phyloP scores from a whole-genome alignment of 2,888 invertebrate species.

The Netelia virgata region DNA sequence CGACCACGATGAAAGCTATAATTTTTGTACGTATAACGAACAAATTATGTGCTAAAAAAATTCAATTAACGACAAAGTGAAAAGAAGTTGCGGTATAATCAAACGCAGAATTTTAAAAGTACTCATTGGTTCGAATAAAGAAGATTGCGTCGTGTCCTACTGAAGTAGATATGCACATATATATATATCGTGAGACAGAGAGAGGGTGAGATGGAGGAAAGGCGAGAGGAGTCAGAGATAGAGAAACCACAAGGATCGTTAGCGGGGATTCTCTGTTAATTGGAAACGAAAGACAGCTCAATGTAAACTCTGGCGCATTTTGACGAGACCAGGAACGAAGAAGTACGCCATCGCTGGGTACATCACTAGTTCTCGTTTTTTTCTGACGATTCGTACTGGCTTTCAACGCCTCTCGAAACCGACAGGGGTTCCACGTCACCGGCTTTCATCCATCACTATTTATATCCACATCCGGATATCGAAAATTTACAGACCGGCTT shows the following conservation, averaged over 20 bases:
- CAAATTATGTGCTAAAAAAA: background rate
- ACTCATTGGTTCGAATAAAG: no score
- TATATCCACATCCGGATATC: slow-evolving; percentile 10
- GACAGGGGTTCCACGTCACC: background rate
- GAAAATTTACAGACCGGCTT: background rate
- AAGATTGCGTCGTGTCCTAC: background rate
- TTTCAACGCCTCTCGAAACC: background rate
- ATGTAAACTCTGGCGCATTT: slow-evolving; percentile 27
- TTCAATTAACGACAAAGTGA: background rate
- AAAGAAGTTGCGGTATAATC: no score
- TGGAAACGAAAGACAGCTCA: slow-evolving; percentile 46
- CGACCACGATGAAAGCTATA: background rate
- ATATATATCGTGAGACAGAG: no score
- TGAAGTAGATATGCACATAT: background rate
- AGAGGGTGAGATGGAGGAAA: no score
- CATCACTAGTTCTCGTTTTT: background rate
- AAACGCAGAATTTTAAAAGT: no score
- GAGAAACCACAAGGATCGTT: slow-evolving; percentile 24
- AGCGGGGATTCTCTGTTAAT: slow-evolving; percentile 50
- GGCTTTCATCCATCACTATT: slow-evolving; percentile 10
- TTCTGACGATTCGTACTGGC: background rate
- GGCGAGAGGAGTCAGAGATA: background rate
- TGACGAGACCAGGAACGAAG: slow-evolving; percentile 4
- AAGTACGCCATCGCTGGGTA: background rate
- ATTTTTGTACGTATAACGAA: background rate